Evolutionary conservation across 2,888 invertebrate genomes (phyloP), one percentile per base, ranked within the genome.

Genomic region (Hirtodrosophila alboralis): DNA sequence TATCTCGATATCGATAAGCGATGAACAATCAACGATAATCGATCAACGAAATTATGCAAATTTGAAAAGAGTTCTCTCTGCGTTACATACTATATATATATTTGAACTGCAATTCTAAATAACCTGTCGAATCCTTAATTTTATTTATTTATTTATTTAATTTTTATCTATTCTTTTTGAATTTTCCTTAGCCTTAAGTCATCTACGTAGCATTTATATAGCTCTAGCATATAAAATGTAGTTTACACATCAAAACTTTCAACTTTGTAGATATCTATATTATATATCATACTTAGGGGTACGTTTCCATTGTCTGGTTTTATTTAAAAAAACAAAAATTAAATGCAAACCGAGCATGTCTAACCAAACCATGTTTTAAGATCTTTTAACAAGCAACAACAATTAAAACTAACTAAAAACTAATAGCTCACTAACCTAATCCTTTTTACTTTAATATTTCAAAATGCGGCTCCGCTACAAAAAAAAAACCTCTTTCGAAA

Each of bases 261-360:
- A 47, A 47, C 37, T 63, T 34, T 64, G 62, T 61, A 58, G 54
- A 53, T 36, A 65, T 62, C 36, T 45, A 58, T 53, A 63, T 61
- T 59, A 45, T 61, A n/a, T n/a, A n/a, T n/a, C n/a, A n/a, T n/a
- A n/a, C n/a, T n/a, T n/a, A 75, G 74, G 77, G 58, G 58, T 72
- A 70, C 63, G 67, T 63, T 59, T 72, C 60, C 47, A 76, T 83
- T 90, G 90, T 90, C 90, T 88, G 90, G 90, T 90, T 90, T 90
- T 90, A 90, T 90, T 88, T 81, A 88, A 84, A 78, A 86, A 81
- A 80, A 69, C 66, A 75, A 75, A 30, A 87, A 83, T 3, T 13
- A 77, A 76, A 73, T 76, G 75, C 81, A 84, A 75, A 21, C 37
- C 90, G 90, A 90, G 90, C 90, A 90, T 90, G 90, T n/a, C 61